A percentile compares a stretch with the other conserved stretches of the same genome.
Conservation (phyloP, 2,888 invertebrate species). For the Sisyra nigra region DNA sequence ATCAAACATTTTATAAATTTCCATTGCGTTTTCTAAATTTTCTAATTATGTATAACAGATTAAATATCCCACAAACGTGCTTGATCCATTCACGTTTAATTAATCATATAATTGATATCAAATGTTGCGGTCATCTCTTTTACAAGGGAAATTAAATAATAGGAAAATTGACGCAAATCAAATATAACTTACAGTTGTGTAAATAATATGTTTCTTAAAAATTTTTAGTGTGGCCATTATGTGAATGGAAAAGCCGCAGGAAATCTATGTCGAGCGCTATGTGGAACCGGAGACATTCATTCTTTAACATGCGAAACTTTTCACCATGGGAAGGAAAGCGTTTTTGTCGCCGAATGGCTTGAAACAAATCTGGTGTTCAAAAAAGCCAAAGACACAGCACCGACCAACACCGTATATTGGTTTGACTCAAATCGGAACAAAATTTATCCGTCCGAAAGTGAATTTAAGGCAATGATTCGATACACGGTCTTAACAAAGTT, state of each 20-base stretch:
- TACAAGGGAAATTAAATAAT: no score
- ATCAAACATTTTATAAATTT: no score
- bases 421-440: slow-evolving; percentile 25
- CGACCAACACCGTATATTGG: slow-evolving; percentile 29
- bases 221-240: slow-evolving; percentile 38
- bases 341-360: slow-evolving; percentile 41
- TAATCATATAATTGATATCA: no score
- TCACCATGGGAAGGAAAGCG: slow-evolving; percentile 40
- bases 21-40: no score
- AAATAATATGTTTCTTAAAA: no score
- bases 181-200: no score
- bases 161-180: no score
- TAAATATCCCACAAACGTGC: no score
- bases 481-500: slow-evolving; percentile 33
- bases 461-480: slow-evolving; percentile 34
- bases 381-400: slow-evolving; percentile 26
- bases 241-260: slow-evolving; percentile 37
- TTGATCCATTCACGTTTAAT: no score
- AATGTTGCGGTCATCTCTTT: no score
- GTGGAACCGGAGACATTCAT: slow-evolving; percentile 33
- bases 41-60: no score
- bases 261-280: slow-evolving; percentile 44
- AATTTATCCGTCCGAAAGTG: slow-evolving; percentile 34
- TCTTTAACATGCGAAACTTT: slow-evolving; percentile 43
- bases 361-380: slow-evolving; percentile 41